Conservation (phyloP, 1,140 invertebrate genomes). For the Pseudomyrmex dendroicus region DNA sequence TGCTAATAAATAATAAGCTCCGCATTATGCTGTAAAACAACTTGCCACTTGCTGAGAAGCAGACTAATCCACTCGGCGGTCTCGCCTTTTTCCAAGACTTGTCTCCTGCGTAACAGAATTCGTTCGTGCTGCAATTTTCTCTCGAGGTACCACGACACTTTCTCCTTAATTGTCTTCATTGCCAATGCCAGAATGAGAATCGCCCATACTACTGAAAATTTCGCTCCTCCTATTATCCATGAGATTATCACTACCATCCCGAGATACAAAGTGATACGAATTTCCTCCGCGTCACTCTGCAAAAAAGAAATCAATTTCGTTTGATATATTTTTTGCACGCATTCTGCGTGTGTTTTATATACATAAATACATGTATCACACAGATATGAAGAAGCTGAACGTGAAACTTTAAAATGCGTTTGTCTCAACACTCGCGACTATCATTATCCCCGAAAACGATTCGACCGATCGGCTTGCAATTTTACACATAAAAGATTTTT, state of each 20-base stretch:
- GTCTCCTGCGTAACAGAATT: constrained; percentile 81
- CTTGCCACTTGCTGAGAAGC: constrained; percentile 86
- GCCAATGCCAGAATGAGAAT: constrained; percentile 78
- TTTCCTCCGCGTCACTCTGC: constrained; percentile 77
- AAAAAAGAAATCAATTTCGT: constrained; percentile 46
- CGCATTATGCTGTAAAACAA: constrained; percentile 3
- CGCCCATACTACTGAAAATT: constrained; percentile 81
- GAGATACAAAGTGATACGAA: constrained; percentile 74
- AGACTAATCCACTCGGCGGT: constrained; percentile 87
- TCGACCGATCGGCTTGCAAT: constrained; percentile 12
- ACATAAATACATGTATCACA: constrained; percentile 9
- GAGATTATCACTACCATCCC: constrained; percentile 73
- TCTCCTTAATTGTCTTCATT: constrained; percentile 75
- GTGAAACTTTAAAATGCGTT: no score
- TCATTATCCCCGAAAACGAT: not conserved
- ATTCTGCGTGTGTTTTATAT: not conserved
- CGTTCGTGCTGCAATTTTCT: constrained; percentile 79
- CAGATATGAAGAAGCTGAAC: not conserved
- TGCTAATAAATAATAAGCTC: no score
- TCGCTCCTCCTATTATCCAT: constrained; percentile 80
- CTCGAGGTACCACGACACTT: constrained; percentile 77
- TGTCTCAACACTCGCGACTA: no score
- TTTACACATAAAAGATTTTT: not conserved
- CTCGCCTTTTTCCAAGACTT: constrained; percentile 85
- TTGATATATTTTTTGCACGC: constrained; percentile 6